Conservation (phyloP, 2,888 invertebrate species). For the Stegana nigrithorax region DNA sequence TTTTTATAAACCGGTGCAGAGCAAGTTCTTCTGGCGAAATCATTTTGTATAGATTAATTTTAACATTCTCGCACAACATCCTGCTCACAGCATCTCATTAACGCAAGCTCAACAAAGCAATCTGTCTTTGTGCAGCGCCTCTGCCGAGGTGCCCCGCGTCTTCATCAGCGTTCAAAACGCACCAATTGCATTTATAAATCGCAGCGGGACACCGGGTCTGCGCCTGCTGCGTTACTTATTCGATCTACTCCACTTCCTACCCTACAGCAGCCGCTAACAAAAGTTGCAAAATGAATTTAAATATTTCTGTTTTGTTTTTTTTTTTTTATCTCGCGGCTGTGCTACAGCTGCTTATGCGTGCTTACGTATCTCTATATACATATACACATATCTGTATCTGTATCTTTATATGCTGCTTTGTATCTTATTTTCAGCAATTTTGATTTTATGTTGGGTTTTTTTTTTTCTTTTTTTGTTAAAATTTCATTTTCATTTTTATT, state of each 20-base stretch:
- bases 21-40: no score
- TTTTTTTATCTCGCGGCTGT: not conserved
- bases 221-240: slow-evolving; percentile 8
- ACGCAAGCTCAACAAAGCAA: not conserved
- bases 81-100: slow-evolving; percentile 9
- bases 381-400: not conserved
- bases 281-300: slow-evolving; percentile 12
- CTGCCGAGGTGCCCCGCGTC: not conserved
- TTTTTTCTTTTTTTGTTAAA: not conserved
- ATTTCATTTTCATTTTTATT: slow-evolving; percentile 3
- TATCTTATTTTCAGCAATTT: slow-evolving; percentile 4
- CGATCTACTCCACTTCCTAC: no score
- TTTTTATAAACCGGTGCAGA: no score
- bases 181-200: slow-evolving; percentile 15
- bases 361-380: no score
- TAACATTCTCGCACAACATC: not conserved
- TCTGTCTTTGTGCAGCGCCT: not conserved
- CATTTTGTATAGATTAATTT: no score
- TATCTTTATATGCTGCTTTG: not conserved
- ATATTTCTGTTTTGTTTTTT: not conserved
- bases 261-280: not conserved
- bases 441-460: no score
- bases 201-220: slow-evolving; percentile 6
- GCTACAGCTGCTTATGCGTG: no score
- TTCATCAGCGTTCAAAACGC: not conserved